These are phyloP conservation scores for Hippopotamyrus pictus DNA, from an alignment of 2,797 vertebrate species.

Conservation along the genomic window DNA sequence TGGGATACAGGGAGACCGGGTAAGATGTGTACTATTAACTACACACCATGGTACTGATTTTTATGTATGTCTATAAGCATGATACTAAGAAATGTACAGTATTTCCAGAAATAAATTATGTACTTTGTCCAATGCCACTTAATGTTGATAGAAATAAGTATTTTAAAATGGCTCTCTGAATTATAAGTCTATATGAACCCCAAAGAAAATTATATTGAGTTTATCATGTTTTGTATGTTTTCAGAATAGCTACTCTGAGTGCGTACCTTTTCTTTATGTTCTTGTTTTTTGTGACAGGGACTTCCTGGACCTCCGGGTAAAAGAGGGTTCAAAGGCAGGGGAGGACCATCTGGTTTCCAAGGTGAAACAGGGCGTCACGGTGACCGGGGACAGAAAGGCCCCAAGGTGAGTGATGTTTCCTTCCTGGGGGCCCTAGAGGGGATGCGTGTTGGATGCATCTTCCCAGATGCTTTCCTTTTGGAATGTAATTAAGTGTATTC, in stretches of 20 bases:
- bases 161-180: background rate
- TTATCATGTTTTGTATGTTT: background rate
- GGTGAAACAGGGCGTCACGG: conserved; percentile 53
- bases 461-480: background rate
- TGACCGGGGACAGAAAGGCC: conserved; percentile 50
- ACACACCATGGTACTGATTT: background rate
- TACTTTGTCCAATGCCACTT: background rate
- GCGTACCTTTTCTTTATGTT: background rate
- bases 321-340: conserved; percentile 51
- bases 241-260: background rate
- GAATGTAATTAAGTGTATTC: background rate
- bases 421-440: background rate
- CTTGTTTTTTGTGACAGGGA: conserved; percentile 48
- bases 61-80: background rate
- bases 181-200: background rate
- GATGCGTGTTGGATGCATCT: background rate
- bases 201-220: background rate
- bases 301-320: conserved; percentile 53
- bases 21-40: conserved; percentile 35
- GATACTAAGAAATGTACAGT: background rate
- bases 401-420: conserved; percentile 44
- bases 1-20: conserved; percentile 58
- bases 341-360: conserved; percentile 51
- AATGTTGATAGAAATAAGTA: background rate
- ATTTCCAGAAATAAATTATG: background rate